phyloP scores from a whole-genome alignment of 2,888 invertebrate genomes.

The Himalopsyche tibetana region DNA sequence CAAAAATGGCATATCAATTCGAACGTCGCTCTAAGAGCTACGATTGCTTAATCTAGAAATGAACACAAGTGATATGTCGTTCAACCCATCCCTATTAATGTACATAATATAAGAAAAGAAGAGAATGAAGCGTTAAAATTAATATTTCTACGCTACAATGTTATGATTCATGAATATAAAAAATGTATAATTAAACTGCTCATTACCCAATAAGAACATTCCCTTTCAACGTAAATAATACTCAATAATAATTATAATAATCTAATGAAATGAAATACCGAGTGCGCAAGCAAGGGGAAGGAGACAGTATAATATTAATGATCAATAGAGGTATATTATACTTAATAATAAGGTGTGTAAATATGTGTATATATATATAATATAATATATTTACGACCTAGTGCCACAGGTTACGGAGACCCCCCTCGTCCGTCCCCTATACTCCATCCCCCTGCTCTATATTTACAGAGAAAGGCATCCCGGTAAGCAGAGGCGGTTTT shows the following conservation, averaged over 20 bases:
- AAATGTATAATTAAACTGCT: too few relatives aligned
- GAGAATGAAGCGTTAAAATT: too few relatives aligned
- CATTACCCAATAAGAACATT: too few relatives aligned
- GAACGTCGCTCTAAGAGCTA: too few relatives aligned
- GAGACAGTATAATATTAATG: background rate
- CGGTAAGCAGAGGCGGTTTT: slow-evolving; percentile 1
- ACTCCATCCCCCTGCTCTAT: background rate
- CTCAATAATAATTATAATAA: background rate
- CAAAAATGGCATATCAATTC: too few relatives aligned
- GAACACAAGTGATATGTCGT: too few relatives aligned
- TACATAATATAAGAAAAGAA: too few relatives aligned
- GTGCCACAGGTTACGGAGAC: slow-evolving; percentile 11
- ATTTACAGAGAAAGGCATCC: background rate
- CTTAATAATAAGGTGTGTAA: background rate
- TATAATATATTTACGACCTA: background rate
- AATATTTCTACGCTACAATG: too few relatives aligned
- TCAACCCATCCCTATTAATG: too few relatives aligned
- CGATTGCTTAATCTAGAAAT: too few relatives aligned
- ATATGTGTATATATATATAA: too few relatives aligned
- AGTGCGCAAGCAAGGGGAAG: background rate
- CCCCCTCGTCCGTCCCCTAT: background rate
- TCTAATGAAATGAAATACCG: background rate
- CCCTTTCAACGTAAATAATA: background rate
- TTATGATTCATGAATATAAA: too few relatives aligned
- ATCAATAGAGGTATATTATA: background rate